Conservation (phyloP, 1,140 invertebrate genomes). For the Heterodera schachtii region DNA sequence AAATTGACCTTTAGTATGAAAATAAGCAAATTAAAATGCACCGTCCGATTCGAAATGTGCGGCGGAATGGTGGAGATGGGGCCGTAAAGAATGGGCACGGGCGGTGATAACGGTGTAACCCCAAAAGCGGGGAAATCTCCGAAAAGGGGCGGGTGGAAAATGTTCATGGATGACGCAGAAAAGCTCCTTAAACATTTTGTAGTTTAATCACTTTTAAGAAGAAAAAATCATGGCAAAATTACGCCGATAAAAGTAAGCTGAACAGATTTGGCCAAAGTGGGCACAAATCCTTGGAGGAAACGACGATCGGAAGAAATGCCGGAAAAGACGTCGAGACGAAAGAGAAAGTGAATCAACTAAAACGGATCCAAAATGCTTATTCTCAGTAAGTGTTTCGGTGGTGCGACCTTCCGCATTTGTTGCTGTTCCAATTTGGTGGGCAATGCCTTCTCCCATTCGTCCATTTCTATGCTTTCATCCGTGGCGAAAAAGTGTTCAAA, state of each 20-base stretch:
- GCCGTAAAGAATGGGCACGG: not conserved
- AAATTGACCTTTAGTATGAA: too few relatives aligned
- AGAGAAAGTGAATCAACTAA: slow-evolving; percentile 30
- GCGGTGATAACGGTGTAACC: slow-evolving; percentile 44
- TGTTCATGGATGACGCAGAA: slow-evolving; percentile 49
- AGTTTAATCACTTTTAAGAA: not conserved
- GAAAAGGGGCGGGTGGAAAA: slow-evolving; percentile 4
- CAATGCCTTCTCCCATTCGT: slow-evolving; percentile 43
- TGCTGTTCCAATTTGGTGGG: slow-evolving; percentile 39
- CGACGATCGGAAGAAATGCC: slow-evolving; percentile 3
- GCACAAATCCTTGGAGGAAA: slow-evolving; percentile 28
- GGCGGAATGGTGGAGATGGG: slow-evolving; percentile 48
- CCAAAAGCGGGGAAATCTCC: slow-evolving; percentile 45
- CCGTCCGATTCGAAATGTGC: slow-evolving; percentile 52
- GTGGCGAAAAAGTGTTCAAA: slow-evolving; percentile 39
- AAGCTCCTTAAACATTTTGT: slow-evolving; percentile 28
- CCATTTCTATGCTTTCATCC: slow-evolving; percentile 25
- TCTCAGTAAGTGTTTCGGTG: not conserved
- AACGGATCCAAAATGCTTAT: not conserved
- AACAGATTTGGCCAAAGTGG: slow-evolving; percentile 31
- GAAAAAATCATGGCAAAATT: slow-evolving; percentile 13
- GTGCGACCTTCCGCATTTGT: slow-evolving; percentile 39
- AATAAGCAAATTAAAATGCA: too few relatives aligned
- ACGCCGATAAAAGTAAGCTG: slow-evolving; percentile 41
- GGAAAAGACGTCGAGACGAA: slow-evolving; percentile 24